Base-by-base conservation (phyloP, 2,797 vertebrate species). In the Lacerta viridis region DNA sequence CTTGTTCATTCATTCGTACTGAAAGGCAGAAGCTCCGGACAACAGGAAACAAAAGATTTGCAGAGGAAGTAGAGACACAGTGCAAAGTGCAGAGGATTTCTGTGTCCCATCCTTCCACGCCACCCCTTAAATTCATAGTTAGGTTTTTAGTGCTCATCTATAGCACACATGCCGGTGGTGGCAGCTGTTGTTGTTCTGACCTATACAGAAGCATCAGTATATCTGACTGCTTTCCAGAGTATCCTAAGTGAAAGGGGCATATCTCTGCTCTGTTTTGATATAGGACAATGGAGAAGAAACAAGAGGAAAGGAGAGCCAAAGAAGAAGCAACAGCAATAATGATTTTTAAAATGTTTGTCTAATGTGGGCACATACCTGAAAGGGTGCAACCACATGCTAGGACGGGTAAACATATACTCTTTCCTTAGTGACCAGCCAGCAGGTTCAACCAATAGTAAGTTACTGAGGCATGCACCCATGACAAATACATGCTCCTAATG, bases 41-140 rank as follows among this genome's bases (percentile, higher is more conserved):
- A 90, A 85, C 71, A 90, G 82, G 86, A 90, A 90, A 84, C 83
- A 90, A 85, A 86, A 76, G 77, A 80, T 76, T 76, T 69, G 39
- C 83, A 76, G 72, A 90, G 89, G 86, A 88, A 77, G 74, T 78
- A 29, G 29, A 29, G 39, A 71, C 36, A 13, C 29, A 50, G 55
- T 61, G 61, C 81, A 74, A 84, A 87, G 15, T 80, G n/a, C 71
- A 66, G 36, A 71, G 80, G 83, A 69, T 74, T 61, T 82, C 50
- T 77, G 83, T 33, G 29, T 5, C 27, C 86, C 46, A 46, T 76
- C 59, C 64, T 77, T 64, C 29, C 61, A 20, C 3, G 33, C 15
- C 43, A 76, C 7, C 1, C 17, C 41, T 68, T 81, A 82, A 86
- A 82, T 83, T 50, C 8, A 1, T 78, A 43, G 8, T 71, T 43